Evolutionary conservation across 53 echinoderm and acorn worm species (phyloP).

Genomic region (Antedon mediterranea): DNA sequence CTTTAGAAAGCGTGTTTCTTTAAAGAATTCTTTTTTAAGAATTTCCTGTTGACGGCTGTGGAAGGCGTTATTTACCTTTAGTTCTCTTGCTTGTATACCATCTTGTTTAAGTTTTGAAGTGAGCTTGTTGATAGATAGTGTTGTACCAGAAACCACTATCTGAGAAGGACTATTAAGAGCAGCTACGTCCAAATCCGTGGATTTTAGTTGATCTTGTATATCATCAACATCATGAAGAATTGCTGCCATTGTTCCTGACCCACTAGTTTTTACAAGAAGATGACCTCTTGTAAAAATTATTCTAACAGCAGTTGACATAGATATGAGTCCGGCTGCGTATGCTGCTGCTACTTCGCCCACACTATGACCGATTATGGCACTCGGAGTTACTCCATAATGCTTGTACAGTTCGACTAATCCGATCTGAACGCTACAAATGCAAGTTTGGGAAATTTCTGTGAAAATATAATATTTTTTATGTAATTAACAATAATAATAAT

Average conservation of each 20-base stretch:
- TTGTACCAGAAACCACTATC: conserved; percentile 31
- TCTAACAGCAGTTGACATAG: conserved; percentile 18
- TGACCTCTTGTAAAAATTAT: conserved; percentile 33
- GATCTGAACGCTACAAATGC: conserved; percentile 24
- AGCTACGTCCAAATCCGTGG: conserved; percentile 21
- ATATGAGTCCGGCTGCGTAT: conserved; percentile 33
- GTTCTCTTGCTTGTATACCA: conserved; percentile 14
- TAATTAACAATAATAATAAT: too few species aligned
- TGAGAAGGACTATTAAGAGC: conserved; percentile 39
- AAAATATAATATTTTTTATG: background rate
- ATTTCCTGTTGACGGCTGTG: conserved; percentile 42
- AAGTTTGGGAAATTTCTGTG: conserved; percentile 43
- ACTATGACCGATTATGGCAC: conserved; percentile 40
- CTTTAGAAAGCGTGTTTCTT: conserved; percentile 7
- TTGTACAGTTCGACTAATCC: conserved; percentile 38
- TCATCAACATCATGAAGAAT: conserved; percentile 22
- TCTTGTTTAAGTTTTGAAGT: conserved; percentile 13
- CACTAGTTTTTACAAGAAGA: conserved; percentile 28
- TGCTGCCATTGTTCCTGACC: conserved; percentile 51
- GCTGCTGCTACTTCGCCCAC: conserved; percentile 54
- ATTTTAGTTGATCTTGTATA: conserved; percentile 5
- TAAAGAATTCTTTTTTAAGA: conserved; percentile 12
- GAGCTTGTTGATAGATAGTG: conserved; percentile 11
- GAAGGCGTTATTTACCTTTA: conserved; percentile 48
- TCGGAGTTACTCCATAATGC: conserved; percentile 19